A percentile compares a stretch with the other conserved stretches of the same genome.
Conservation (phyloP, 2,113 vertebrate species). For the Rhynchopsitta pachyrhyncha region DNA sequence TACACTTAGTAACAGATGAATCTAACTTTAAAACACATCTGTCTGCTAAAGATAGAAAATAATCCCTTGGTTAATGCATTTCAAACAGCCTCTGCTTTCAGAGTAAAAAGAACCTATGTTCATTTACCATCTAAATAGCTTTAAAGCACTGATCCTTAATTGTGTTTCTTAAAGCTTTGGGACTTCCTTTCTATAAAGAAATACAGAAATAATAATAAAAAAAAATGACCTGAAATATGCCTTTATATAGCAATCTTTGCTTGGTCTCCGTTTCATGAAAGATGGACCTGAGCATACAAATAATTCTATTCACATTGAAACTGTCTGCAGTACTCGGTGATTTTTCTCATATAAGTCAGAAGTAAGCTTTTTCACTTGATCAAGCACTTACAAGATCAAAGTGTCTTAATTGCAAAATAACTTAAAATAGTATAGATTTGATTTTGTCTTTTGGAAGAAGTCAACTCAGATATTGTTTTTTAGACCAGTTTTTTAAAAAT, state of each 20-base stretch:
- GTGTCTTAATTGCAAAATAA: not conserved
- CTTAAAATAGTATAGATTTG: not conserved
- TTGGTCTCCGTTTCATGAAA: not conserved
- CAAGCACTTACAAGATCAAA: not conserved
- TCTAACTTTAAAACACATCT: constrained; percentile 71
- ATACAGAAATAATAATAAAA: not conserved
- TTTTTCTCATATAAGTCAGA: not conserved
- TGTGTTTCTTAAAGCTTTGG: not conserved
- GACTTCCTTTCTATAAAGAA: not conserved
- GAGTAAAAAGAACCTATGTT: constrained; percentile 26
- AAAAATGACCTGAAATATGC: not conserved
- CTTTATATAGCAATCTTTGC: not conserved
- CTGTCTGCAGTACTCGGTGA: not conserved
- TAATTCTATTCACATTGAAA: not conserved
- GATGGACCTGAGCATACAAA: not conserved
- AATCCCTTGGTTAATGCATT: constrained; percentile 58
- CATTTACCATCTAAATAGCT: constrained; percentile 45
- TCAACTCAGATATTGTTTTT: constrained; percentile 29
- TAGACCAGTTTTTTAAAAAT: constrained; percentile 29
- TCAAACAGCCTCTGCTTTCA: constrained; percentile 61
- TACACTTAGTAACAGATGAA: constrained; percentile 49
- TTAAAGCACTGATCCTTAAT: not conserved
- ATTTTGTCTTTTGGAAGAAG: constrained; percentile 22
- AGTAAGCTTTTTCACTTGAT: not conserved
- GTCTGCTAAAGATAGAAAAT: constrained; percentile 66